Conservation (phyloP, 2,888 invertebrate genomes). For the Chrysomela aeneicollis region DNA sequence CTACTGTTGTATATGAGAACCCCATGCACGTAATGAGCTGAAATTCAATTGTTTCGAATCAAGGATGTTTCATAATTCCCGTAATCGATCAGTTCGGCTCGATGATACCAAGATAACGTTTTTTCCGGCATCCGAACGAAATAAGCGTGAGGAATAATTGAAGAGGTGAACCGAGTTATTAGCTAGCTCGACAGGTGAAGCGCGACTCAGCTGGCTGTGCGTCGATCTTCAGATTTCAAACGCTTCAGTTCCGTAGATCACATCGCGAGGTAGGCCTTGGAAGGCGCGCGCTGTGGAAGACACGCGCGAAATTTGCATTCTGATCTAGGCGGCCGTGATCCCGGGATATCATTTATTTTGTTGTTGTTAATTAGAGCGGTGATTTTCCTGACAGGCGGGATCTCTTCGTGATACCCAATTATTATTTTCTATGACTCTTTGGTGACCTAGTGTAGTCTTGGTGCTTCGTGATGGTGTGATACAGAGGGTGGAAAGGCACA, state of each 20-base stretch:
- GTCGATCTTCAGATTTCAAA: conserved; percentile 21
- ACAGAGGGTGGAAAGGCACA: neutral
- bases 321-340: neutral
- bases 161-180: too few species aligned
- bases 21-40: too few species aligned
- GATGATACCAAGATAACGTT: neutral
- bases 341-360: neutral
- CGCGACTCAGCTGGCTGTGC: conserved; percentile 5
- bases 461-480: conserved; percentile 4
- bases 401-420: neutral
- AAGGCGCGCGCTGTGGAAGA: conserved; percentile 5
- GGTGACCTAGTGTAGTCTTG: neutral
- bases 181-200: conserved; percentile 1
- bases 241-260: conserved; percentile 25
- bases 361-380: neutral
- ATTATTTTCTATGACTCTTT: neutral
- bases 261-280: conserved; percentile 12
- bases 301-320: conserved; percentile 18
- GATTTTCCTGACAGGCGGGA: neutral
- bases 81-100: too few species aligned
- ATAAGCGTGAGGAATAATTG: conserved; percentile 19
- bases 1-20: too few species aligned
- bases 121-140: conserved; percentile 5
- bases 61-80: too few species aligned
- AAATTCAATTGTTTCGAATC: too few species aligned